phyloP scores from a whole-genome alignment of 2,113 vertebrate genomes.

The Pseudopodoces humilis region DNA sequence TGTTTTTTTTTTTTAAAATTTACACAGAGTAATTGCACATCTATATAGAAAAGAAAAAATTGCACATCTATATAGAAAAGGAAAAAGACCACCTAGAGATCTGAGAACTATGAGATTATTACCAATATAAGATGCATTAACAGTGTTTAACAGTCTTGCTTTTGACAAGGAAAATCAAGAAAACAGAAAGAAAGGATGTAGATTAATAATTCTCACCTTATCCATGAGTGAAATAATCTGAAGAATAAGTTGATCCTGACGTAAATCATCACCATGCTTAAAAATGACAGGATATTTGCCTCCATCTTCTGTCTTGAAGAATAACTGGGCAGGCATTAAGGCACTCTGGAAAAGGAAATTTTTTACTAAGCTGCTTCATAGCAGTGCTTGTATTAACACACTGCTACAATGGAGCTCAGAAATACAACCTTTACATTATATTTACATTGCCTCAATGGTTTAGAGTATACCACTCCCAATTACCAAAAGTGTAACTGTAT shows the following conservation, averaged over 20 bases:
- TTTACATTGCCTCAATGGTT: not conserved
- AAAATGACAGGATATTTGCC: constrained; percentile 96
- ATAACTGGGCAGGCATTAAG: constrained; percentile 96
- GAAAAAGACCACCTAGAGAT: not conserved
- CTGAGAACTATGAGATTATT: not conserved
- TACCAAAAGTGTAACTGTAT: not conserved
- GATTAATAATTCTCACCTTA: constrained; percentile 78
- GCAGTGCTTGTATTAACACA: not conserved
- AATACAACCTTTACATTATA: not conserved
- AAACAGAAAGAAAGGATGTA: not conserved
- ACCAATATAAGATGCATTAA: not conserved
- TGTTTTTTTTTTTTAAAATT: too few relatives aligned
- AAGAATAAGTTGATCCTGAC: constrained; percentile 97
- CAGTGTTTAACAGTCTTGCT: not conserved
- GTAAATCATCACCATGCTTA: constrained; percentile 95
- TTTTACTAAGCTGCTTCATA: not conserved
- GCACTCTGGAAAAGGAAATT: constrained; percentile 82
- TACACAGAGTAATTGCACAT: not conserved
- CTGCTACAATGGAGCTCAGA: not conserved
- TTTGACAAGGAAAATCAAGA: not conserved
- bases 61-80: not conserved
- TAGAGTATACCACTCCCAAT: not conserved
- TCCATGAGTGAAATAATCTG: constrained; percentile 99
- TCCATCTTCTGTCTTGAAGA: constrained; percentile 94
- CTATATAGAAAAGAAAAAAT: too few relatives aligned